Evolutionary conservation across 2,113 vertebrate genomes (phyloP).

Genomic region (Silurus glanis): DNA sequence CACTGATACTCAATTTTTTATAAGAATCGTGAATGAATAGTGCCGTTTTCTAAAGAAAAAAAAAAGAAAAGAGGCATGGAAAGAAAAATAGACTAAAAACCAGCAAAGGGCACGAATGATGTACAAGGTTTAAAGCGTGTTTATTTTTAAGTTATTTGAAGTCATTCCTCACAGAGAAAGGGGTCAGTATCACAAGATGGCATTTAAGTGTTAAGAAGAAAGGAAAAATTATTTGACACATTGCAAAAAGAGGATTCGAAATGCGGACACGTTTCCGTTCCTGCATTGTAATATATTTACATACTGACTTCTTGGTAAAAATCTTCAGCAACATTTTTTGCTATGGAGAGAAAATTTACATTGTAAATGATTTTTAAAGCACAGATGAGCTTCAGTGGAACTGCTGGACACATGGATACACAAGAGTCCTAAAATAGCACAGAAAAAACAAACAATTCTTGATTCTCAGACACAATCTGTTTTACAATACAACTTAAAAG

Average conservation of each 20-base stretch:
- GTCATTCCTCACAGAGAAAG: conserved; percentile 36
- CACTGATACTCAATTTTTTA: conserved; percentile 29
- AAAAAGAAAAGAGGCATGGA: conserved; percentile 52
- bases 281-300: conserved; percentile 5
- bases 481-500: neutral
- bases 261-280: neutral
- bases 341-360: conserved; percentile 18
- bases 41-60: neutral
- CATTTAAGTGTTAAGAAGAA: conserved; percentile 46
- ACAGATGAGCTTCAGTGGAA: conserved; percentile 62
- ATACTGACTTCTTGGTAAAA: neutral
- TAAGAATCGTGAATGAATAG: conserved; percentile 34
- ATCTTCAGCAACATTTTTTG: neutral
- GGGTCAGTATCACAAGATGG: conserved; percentile 19
- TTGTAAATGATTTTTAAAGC: conserved; percentile 55
- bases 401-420: conserved; percentile 44
- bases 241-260: conserved; percentile 1
- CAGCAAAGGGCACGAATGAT: conserved; percentile 64
- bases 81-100: conserved; percentile 56
- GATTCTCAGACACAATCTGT: neutral
- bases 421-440: conserved; percentile 39
- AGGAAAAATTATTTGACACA: conserved; percentile 28
- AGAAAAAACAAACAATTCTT: no score
- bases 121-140: conserved; percentile 53
- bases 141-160: conserved; percentile 60